phyloP scores from a whole-genome alignment of 2,113 vertebrate genomes.

The Bothrops jararaca region DNA sequence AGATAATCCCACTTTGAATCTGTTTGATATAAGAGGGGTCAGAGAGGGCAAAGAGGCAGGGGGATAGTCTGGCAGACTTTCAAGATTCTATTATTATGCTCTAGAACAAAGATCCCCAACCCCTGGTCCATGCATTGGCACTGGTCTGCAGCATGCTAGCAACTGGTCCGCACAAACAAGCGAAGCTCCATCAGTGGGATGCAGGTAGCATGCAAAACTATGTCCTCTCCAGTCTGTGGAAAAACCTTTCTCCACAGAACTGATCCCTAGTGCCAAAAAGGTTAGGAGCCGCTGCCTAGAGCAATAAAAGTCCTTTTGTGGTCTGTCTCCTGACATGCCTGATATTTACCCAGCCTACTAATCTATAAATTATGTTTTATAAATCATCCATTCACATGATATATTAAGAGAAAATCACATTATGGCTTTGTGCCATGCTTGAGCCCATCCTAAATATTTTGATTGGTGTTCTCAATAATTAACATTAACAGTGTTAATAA shows the following conservation, averaged over 20 bases:
- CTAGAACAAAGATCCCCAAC: background rate
- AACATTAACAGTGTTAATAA: background rate
- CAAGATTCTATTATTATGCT: background rate
- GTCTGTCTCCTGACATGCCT: background rate
- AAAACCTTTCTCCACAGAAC: background rate
- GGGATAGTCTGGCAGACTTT: background rate
- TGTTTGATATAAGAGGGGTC: background rate
- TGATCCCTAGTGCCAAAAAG: background rate
- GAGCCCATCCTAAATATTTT: background rate
- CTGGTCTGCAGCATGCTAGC: background rate
- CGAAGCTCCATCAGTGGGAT: background rate
- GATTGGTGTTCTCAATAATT: background rate
- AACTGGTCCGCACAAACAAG: background rate
- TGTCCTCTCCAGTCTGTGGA: background rate
- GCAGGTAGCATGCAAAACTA: background rate
- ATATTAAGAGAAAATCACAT: background rate
- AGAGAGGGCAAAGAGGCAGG: background rate
- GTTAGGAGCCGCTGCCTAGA: background rate
- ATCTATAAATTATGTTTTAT: background rate
- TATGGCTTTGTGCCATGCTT: background rate
- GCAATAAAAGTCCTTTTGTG: background rate
- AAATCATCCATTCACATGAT: background rate
- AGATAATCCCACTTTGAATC: background rate
- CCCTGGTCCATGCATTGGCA: background rate
- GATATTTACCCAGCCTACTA: background rate